phyloP scores from a whole-genome alignment of 2,113 vertebrate species.

The Elephantulus edwardii region DNA sequence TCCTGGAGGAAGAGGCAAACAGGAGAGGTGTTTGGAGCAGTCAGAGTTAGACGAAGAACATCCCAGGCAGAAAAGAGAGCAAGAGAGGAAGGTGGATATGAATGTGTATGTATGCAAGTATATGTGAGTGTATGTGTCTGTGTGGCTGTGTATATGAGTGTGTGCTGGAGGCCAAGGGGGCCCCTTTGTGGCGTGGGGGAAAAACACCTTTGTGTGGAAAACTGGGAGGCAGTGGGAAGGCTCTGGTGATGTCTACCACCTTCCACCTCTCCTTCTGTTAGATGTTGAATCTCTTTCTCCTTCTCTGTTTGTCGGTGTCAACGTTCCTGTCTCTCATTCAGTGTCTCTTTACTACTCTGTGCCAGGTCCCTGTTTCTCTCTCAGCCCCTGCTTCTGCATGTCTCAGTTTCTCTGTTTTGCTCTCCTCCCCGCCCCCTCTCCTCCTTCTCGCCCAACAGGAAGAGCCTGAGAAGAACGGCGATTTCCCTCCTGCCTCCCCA shows the following conservation, averaged over 20 bases:
- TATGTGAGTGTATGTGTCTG: background rate
- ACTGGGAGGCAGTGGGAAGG: background rate
- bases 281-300: background rate
- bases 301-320: background rate
- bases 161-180: background rate
- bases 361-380: background rate
- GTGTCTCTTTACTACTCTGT: background rate
- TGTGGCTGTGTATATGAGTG: background rate
- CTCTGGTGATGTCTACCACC: background rate
- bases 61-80: background rate
- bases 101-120: too few relatives aligned
- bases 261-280: too few relatives aligned
- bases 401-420: background rate
- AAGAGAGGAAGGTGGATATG: background rate
- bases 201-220: background rate
- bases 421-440: background rate
- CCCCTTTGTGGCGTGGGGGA: background rate
- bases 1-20: background rate
- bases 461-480: slow-evolving; percentile 65
- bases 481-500: slow-evolving; percentile 48
- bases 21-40: background rate
- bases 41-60: background rate
- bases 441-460: slow-evolving; percentile 62
- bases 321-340: background rate
- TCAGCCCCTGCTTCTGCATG: background rate